Evolutionary conservation across 2,888 invertebrate species (phyloP).

Genomic region (Sipunculus nudus): DNA sequence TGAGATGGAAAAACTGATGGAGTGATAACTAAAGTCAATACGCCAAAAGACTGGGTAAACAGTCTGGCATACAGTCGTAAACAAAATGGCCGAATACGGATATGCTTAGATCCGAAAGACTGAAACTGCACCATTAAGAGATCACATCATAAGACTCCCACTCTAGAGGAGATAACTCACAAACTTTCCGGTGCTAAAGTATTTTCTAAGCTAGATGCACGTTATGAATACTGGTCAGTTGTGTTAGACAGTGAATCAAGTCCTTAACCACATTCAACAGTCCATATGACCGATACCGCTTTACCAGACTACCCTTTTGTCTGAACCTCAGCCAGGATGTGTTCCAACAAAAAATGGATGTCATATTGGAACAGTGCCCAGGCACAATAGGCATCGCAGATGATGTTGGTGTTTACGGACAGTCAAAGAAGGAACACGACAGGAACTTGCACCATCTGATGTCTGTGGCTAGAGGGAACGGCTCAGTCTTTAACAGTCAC

Average conservation of each 20-base stretch:
- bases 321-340: slow-evolving; percentile 4
- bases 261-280: slow-evolving; percentile 18
- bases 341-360: slow-evolving; percentile 14
- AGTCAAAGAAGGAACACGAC: neutral
- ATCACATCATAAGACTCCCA: slow-evolving; percentile 14
- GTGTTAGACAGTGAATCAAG: slow-evolving; percentile 6
- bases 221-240: slow-evolving; percentile 29
- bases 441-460: slow-evolving; percentile 2
- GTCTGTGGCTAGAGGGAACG: neutral
- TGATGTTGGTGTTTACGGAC: slow-evolving; percentile 4
- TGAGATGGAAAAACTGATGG: slow-evolving; percentile 12
- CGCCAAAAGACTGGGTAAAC: slow-evolving; percentile 20
- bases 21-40: slow-evolving; percentile 9
- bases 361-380: neutral
- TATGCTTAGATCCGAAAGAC: slow-evolving; percentile 28
- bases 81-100: slow-evolving; percentile 10
- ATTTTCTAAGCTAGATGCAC: slow-evolving; percentile 27
- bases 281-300: slow-evolving; percentile 7
- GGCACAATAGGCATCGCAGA: slow-evolving; percentile 5
- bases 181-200: slow-evolving; percentile 19
- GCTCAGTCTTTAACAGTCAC: neutral
- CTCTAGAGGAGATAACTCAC: slow-evolving; percentile 24
- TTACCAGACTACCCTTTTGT: slow-evolving; percentile 9
- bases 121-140: slow-evolving; percentile 22
- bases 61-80: slow-evolving; percentile 16